phyloP scores from a whole-genome alignment of 2,113 vertebrate species.

The Trachemys scripta region DNA sequence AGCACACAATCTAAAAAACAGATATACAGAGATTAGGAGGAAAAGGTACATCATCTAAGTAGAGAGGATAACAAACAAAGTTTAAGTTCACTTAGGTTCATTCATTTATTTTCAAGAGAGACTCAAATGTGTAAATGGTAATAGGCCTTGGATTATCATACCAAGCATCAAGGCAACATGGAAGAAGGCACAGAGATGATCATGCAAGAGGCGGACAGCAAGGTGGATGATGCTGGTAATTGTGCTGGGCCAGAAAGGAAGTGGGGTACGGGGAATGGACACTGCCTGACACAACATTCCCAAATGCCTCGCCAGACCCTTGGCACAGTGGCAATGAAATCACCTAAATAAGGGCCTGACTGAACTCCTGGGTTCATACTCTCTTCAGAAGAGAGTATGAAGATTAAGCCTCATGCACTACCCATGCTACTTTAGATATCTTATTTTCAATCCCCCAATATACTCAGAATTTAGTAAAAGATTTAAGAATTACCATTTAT shows the following conservation, averaged over 20 bases:
- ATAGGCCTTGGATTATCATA: not conserved
- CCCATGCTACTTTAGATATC: not conserved
- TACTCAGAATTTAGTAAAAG: not conserved
- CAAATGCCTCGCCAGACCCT: rapidly evolving
- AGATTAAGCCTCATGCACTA: not conserved
- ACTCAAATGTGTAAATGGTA: not conserved
- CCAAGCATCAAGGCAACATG: not conserved
- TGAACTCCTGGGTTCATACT: not conserved
- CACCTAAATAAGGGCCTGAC: not conserved
- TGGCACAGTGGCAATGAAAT: not conserved
- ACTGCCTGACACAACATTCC: not conserved
- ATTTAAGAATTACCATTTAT: not conserved
- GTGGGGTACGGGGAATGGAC: no score
- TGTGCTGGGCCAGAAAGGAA: rapidly evolving
- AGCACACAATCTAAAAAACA: no score
- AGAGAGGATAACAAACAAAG: not conserved
- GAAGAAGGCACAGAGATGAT: not conserved
- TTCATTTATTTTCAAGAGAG: not conserved
- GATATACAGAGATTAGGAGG: no score
- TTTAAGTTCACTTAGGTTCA: not conserved
- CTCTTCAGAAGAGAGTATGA: not conserved
- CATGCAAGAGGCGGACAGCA: not conserved
- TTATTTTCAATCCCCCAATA: not conserved
- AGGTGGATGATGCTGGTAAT: not conserved
- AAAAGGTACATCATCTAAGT: no score